Conservation (phyloP, 2,888 invertebrate species). For the Machimus atricapillus region DNA sequence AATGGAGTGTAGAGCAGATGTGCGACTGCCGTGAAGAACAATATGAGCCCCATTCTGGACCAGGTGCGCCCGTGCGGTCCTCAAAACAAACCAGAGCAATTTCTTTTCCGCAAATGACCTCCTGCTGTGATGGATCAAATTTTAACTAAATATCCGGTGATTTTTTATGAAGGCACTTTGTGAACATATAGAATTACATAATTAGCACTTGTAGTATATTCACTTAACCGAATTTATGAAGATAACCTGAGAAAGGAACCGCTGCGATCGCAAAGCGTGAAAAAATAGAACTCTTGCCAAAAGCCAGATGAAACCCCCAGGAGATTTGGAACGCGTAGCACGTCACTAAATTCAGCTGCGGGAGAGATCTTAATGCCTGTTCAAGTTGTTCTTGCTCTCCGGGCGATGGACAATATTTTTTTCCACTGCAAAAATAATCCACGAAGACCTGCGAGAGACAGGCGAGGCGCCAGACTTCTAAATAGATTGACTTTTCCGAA, state of each 20-base stretch:
- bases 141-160: not conserved
- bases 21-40: constrained; percentile 77
- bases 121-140: not conserved
- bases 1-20: constrained; percentile 90
- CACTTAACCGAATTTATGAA: not conserved
- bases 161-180: not conserved
- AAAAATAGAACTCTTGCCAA: not conserved
- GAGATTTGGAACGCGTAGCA: not conserved
- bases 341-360: constrained; percentile 4
- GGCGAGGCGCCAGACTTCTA: not conserved
- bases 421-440: constrained; percentile 14
- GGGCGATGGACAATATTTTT: not conserved
- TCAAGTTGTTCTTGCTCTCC: not conserved
- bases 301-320: not conserved
- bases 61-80: not conserved
- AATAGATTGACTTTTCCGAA: not conserved
- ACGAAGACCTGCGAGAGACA: not conserved
- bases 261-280: not conserved
- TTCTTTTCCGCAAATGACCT: not conserved
- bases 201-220: not conserved
- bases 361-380: not conserved
- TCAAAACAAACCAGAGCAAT: not conserved
- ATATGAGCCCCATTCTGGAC: constrained; percentile 72
- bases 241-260: not conserved
- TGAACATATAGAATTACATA: constrained; percentile 10